Conservation (phyloP, 2,888 invertebrate genomes). For the Marasmarcha lunaedactyla region DNA sequence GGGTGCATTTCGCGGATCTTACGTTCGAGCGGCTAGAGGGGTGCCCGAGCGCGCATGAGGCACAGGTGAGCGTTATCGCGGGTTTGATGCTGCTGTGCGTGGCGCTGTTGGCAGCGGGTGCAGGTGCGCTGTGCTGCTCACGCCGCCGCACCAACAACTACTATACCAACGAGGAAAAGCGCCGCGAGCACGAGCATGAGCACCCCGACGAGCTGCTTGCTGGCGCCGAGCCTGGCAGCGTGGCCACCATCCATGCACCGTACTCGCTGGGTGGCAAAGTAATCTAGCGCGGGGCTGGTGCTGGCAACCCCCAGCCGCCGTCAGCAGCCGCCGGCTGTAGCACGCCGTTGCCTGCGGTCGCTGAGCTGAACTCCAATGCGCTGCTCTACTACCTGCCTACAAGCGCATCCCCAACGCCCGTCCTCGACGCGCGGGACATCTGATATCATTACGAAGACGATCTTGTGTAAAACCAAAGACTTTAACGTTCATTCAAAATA, state of each 20-base stretch:
- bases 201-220: conserved; percentile 48
- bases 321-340: conserved; percentile 18
- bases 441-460: conserved; percentile 58
- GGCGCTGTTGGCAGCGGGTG: conserved; percentile 60
- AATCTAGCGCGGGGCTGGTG: conserved; percentile 44
- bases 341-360: conserved; percentile 19
- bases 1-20: conserved; percentile 37
- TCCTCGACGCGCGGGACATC: conserved; percentile 36
- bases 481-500: no score
- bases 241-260: conserved; percentile 54
- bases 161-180: conserved; percentile 83
- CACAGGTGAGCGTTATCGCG: conserved; percentile 67
- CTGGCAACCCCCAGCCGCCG: conserved; percentile 13
- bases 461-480: conserved; percentile 34
- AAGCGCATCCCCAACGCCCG: conserved; percentile 23
- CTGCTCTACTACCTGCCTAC: conserved; percentile 25
- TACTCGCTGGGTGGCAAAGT: conserved; percentile 38
- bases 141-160: conserved; percentile 79
- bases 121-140: conserved; percentile 74
- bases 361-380: conserved; percentile 15
- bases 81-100: conserved; percentile 53
- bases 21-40: conserved; percentile 38
- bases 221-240: conserved; percentile 35
- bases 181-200: conserved; percentile 44
- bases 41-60: conserved; percentile 63